phyloP scores from a whole-genome alignment of 2,888 invertebrate species.

The Caenorhabditis virilis region DNA sequence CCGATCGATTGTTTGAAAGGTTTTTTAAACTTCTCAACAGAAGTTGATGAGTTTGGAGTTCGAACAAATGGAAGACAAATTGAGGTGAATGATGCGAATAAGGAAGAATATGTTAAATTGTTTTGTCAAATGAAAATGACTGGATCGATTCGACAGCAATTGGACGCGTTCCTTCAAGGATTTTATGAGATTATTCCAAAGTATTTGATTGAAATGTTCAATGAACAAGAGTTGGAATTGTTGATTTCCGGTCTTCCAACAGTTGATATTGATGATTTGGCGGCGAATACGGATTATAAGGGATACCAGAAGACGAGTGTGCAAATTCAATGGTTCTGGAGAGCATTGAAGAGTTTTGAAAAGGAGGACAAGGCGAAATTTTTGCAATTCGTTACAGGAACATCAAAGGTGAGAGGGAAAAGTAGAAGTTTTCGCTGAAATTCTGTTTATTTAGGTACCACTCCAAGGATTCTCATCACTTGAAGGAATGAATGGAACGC shows the following conservation, averaged over 20 bases:
- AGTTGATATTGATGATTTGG: conserved; percentile 87
- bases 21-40: conserved; percentile 80
- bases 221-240: conserved; percentile 86
- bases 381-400: conserved; percentile 89
- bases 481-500: conserved; percentile 89
- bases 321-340: conserved; percentile 91
- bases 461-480: conserved; percentile 83
- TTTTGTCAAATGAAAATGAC: conserved; percentile 93
- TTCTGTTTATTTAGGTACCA: conserved; percentile 55
- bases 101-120: conserved; percentile 84
- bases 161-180: conserved; percentile 83
- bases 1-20: conserved; percentile 82
- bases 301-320: conserved; percentile 84
- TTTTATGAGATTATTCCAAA: conserved; percentile 91
- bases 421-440: not conserved
- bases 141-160: conserved; percentile 74
- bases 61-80: conserved; percentile 83
- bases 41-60: conserved; percentile 84
- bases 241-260: conserved; percentile 86
- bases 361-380: conserved; percentile 88
- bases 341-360: conserved; percentile 85
- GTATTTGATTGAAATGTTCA: conserved; percentile 86
- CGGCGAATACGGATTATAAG: conserved; percentile 85
- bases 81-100: conserved; percentile 83
- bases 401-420: conserved; percentile 79